Conservation (phyloP, 2,888 invertebrate genomes). For the Eilema sororculum region DNA sequence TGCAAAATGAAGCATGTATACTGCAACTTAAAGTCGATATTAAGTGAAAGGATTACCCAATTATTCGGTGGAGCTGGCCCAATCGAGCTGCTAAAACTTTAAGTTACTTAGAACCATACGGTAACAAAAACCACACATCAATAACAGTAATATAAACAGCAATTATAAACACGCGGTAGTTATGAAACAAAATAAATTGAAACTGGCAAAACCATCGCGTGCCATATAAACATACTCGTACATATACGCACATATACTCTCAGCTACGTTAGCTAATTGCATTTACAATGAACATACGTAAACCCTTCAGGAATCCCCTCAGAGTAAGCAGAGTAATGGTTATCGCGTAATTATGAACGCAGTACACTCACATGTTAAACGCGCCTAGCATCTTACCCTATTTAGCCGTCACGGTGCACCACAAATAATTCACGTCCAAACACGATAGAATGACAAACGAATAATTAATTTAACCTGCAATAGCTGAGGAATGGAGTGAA, state of each 20-base stretch:
- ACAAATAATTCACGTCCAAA: conserved; percentile 38
- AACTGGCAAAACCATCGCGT: neutral
- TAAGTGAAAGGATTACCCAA: no score
- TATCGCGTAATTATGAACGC: conserved; percentile 24
- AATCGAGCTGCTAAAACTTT: neutral
- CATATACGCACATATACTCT: neutral
- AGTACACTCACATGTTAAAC: conserved; percentile 20
- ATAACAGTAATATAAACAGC: neutral
- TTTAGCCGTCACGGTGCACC: conserved; percentile 16
- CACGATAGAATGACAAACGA: conserved; percentile 57
- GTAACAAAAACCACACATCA: neutral
- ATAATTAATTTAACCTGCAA: conserved; percentile 79
- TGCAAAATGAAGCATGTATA: neutral
- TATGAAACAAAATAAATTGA: neutral
- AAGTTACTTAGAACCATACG: neutral
- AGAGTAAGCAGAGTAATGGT: conserved; percentile 22
- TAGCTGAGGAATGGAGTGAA: conserved; percentile 71
- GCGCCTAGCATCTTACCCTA: conserved; percentile 14
- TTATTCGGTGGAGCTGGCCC: no score
- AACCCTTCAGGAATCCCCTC: conserved; percentile 22
- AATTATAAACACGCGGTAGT: neutral
- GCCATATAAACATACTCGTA: neutral
- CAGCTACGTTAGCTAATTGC: conserved; percentile 15
- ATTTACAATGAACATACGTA: conserved; percentile 20
- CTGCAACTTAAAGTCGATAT: no score